phyloP scores from a whole-genome alignment of 2,113 vertebrate species.

The Trogon surrucura region DNA sequence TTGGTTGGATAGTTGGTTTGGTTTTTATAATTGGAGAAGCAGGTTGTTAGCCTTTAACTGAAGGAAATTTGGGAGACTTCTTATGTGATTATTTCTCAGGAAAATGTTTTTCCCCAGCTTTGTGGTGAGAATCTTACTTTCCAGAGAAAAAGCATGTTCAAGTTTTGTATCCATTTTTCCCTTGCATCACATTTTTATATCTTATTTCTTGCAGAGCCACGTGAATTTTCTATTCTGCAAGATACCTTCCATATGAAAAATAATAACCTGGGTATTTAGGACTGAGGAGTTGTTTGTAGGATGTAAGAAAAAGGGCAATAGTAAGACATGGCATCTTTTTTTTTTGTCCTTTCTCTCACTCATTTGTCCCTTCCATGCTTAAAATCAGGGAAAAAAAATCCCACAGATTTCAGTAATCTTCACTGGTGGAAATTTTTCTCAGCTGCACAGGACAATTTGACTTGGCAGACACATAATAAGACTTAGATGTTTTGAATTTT shows the following conservation, averaged over 20 bases:
- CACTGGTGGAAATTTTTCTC: not conserved
- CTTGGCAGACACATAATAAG: not conserved
- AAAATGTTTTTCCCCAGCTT: not conserved
- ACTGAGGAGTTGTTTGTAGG: too few species aligned
- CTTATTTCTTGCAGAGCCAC: not conserved
- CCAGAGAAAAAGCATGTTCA: not conserved
- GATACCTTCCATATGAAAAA: not conserved
- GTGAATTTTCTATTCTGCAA: not conserved
- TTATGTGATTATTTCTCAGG: not conserved
- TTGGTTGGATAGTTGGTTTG: too few species aligned
- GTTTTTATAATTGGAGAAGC: not conserved
- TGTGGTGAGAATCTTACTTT: not conserved
- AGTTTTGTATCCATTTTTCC: accelerated
- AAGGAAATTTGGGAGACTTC: not conserved
- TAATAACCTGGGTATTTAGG: not conserved
- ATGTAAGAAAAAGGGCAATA: not conserved
- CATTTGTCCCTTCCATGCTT: too few species aligned
- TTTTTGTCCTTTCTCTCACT: not conserved
- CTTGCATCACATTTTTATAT: not conserved
- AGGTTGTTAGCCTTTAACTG: not conserved
- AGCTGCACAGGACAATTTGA: not conserved
- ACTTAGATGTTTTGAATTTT: not conserved
- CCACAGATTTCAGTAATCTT: not conserved
- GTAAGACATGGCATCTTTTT: accelerated
- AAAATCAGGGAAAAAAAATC: not conserved